Evolutionary conservation across 2,113 vertebrate genomes (phyloP).

Genomic region (sheep (Ovis aries)): DNA sequence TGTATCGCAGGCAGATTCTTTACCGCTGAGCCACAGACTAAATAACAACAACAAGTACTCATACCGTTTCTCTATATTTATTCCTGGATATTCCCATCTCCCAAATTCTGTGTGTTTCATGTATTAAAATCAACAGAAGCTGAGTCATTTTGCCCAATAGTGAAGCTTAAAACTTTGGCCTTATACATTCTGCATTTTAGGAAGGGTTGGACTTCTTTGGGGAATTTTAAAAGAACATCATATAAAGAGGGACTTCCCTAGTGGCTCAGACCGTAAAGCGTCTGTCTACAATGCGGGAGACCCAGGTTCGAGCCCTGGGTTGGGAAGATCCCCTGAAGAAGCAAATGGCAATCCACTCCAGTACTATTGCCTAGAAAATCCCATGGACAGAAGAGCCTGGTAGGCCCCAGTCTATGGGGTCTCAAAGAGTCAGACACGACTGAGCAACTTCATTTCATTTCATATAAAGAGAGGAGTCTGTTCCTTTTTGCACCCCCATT

Average conservation of each 20-base stretch:
- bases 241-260: background rate
- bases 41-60: background rate
- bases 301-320: too few relatives aligned
- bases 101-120: background rate
- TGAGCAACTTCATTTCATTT: too few relatives aligned
- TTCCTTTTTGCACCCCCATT: background rate
- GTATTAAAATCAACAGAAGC: background rate
- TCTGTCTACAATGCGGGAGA: too few relatives aligned
- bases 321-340: too few relatives aligned
- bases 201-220: background rate
- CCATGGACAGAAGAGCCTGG: too few relatives aligned
- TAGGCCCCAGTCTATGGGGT: too few relatives aligned
- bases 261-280: too few relatives aligned
- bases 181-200: background rate
- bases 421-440: too few relatives aligned
- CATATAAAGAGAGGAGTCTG: background rate
- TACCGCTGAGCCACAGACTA: background rate
- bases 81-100: background rate
- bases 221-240: background rate
- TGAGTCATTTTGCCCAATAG: background rate
- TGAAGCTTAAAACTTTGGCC: background rate
- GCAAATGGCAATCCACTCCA: too few relatives aligned
- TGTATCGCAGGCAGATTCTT: background rate
- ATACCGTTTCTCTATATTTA: background rate
- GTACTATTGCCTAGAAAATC: too few relatives aligned